These are phyloP conservation scores for Temnopleurus reevesii DNA, from an alignment of 53 echinoderm and acorn worm species.

Conservation along the genomic window DNA sequence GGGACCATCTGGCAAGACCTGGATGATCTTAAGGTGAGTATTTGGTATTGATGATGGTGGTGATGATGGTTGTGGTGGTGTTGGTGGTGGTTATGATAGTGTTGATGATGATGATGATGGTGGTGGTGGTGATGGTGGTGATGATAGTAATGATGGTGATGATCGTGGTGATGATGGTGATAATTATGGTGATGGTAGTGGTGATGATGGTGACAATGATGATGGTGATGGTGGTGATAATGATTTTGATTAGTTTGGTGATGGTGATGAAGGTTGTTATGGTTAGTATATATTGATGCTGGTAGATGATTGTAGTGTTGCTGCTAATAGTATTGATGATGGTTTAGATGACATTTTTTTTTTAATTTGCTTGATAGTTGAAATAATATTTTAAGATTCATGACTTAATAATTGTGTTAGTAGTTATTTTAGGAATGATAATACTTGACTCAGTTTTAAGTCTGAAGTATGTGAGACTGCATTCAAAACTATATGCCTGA, in stretches of 20 bases:
- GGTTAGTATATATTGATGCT: not conserved
- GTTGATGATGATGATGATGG: not conserved
- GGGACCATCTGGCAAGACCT: slow-evolving; percentile 96
- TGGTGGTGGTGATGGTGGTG: not conserved
- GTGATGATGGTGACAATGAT: not conserved
- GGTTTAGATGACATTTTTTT: not conserved
- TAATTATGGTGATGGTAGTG: not conserved
- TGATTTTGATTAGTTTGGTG: not conserved
- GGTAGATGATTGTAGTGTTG: not conserved
- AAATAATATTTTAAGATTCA: too few species aligned
- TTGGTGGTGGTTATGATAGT: not conserved
- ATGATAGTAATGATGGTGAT: not conserved
- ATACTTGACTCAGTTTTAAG: too few species aligned
- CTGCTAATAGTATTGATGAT: not conserved
- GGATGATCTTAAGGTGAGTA: slow-evolving; percentile 87
- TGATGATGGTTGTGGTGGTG: not conserved
- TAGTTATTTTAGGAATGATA: not conserved
- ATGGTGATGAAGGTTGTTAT: not conserved
- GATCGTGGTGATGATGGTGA: not conserved
- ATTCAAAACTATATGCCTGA: too few species aligned
- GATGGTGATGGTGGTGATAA: not conserved
- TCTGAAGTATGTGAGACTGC: too few species aligned
- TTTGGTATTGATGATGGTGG: not conserved
- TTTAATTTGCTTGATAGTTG: too few species aligned
- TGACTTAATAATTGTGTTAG: not conserved